phyloP scores from a whole-genome alignment of 2,797 vertebrate species.

The Onychomys leucogaster region DNA sequence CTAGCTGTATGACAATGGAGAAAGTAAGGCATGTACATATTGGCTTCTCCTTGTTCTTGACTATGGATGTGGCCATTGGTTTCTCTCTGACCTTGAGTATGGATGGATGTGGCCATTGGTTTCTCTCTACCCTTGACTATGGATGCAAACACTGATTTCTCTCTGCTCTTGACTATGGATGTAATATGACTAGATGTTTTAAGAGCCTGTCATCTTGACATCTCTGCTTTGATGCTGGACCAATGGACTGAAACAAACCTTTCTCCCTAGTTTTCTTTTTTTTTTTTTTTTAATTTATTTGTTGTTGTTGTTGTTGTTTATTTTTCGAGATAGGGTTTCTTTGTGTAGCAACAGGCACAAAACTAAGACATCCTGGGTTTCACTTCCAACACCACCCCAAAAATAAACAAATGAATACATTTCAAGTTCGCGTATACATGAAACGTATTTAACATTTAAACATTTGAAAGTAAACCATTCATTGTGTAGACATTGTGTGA shows the following conservation, averaged over 20 bases:
- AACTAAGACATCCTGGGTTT: background rate
- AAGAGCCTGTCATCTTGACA: background rate
- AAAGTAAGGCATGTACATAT: background rate
- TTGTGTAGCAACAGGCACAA: background rate
- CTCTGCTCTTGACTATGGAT: background rate
- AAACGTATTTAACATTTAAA: slow-evolving; percentile 8
- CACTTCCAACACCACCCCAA: too few relatives aligned
- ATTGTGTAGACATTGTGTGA: background rate
- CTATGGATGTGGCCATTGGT: background rate
- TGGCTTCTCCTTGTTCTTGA: background rate
- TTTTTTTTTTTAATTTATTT: too few relatives aligned
- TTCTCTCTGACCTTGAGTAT: too few relatives aligned
- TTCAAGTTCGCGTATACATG: background rate
- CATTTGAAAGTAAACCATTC: background rate
- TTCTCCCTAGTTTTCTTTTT: background rate
- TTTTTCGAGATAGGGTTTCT: too few relatives aligned
- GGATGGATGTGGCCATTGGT: background rate
- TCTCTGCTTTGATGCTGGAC: background rate
- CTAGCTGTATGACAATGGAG: too few relatives aligned
- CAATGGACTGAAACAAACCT: background rate
- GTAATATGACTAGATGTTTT: background rate
- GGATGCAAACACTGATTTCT: background rate
- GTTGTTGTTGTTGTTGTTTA: too few relatives aligned
- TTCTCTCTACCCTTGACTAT: background rate
- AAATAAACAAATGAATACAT: background rate